These are phyloP conservation scores for Pollenia amentaria DNA, from an alignment of 2,888 invertebrate genomes.

Conservation along the genomic window DNA sequence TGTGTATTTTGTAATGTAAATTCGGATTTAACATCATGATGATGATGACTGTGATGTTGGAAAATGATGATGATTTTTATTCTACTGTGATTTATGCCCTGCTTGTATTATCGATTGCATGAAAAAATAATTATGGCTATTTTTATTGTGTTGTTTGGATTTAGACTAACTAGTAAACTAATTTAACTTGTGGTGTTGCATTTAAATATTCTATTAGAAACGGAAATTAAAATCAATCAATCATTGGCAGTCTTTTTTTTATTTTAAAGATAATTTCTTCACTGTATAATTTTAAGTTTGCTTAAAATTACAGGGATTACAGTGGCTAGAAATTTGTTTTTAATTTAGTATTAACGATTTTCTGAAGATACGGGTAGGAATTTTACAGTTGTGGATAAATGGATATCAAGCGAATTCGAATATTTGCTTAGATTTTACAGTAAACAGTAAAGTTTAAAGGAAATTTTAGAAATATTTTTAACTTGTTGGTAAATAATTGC, in stretches of 20 bases:
- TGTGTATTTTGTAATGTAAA: slow-evolving; percentile 58
- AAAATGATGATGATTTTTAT: slow-evolving; percentile 36
- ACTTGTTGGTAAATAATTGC: too few species aligned
- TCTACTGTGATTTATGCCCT: slow-evolving; percentile 55
- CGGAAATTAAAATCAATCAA: slow-evolving; percentile 85
- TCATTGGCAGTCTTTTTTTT: slow-evolving; percentile 75
- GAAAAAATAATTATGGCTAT: slow-evolving; percentile 29
- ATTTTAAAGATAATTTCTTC: slow-evolving; percentile 8
- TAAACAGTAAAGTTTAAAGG: too few species aligned
- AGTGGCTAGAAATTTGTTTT: slow-evolving; percentile 20
- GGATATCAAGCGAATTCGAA: too few species aligned
- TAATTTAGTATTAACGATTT: not conserved
- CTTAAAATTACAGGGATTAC: slow-evolving; percentile 61
- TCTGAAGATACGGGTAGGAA: not conserved
- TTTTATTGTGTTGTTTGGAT: slow-evolving; percentile 49
- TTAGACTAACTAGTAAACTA: slow-evolving; percentile 46
- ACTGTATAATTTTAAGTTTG: slow-evolving; percentile 45
- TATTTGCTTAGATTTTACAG: too few species aligned
- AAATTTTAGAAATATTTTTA: too few species aligned
- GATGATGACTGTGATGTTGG: slow-evolving; percentile 39
- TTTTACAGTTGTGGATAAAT: not conserved
- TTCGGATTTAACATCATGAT: slow-evolving; percentile 51
- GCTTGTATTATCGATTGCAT: slow-evolving; percentile 25
- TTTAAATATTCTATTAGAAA: slow-evolving; percentile 72
- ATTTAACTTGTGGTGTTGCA: slow-evolving; percentile 60